Base-by-base conservation (phyloP, 2,113 vertebrate genomes). In the Nipponia nippon region DNA sequence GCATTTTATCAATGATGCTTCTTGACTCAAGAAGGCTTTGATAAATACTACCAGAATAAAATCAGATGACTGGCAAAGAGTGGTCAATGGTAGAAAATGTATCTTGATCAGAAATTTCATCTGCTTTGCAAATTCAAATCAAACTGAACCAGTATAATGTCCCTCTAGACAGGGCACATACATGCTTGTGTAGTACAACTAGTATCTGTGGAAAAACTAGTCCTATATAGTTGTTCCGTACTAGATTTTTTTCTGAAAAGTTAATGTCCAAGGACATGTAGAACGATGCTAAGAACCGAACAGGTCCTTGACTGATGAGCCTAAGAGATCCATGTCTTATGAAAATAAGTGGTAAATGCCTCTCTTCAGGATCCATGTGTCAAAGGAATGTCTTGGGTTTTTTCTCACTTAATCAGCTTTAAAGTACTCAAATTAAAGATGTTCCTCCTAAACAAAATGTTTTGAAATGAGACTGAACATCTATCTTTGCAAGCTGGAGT, bases 191-290 rank as follows among this genome's bases (percentile, higher is more conserved):
- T 58, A 75, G 36, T 30, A 58, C 36, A 90, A 2, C 9, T 44
- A 40, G 10, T 42, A 70, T 59, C 32, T 25, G 8, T 20, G 36
- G 76, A 12, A 83, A 70, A 85, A 22, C 6, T 34, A 19, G 21
- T 42, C 40, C 25, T 29, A 5, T 29, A 9, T 4, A 49, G 13
- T 65, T 71, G 27, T 44, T 77, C 20, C 0, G 0, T 61, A 69
- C 13, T 73, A n/a, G 15, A n/a, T 56, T 59, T 59, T 63, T 11
- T 82, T 87, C 63, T 81, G 38, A 81, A 87, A 65, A 42, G 34
- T 75, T 30, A 4, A 2, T 36, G 32, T 44, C 83, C 30, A 27
- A 17, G 27, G 82, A 27, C 10, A 4, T 22, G 42, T 52, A 53
- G 42, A 81, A 29, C 4, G 22, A 0, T 36, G 27, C 62, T 49